A percentile compares a stretch with the other conserved stretches of the same genome.
Evolutionary conservation across 2,113 vertebrate genomes (phyloP).

Genomic region (Myotis davidii): DNA sequence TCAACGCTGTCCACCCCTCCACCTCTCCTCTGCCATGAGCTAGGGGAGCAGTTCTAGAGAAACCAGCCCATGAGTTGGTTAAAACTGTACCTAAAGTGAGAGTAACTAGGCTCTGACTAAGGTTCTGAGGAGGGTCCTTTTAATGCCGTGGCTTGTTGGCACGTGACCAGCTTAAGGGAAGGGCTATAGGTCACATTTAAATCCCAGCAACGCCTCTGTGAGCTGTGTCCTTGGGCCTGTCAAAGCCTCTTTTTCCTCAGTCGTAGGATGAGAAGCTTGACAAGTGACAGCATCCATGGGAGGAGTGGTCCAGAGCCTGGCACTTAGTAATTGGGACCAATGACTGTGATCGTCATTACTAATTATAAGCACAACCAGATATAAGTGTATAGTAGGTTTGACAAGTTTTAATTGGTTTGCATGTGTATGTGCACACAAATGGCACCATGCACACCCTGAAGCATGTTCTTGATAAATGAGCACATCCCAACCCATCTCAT

Average conservation of each 20-base stretch:
- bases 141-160: background rate
- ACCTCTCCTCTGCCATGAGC: accelerated
- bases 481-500: background rate
- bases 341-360: too few relatives aligned
- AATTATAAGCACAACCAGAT: background rate
- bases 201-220: background rate
- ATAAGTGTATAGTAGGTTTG: background rate
- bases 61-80: background rate
- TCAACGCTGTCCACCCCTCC: too few relatives aligned
- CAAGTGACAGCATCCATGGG: background rate
- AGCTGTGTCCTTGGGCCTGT: background rate
- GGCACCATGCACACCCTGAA: background rate
- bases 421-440: background rate
- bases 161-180: too few relatives aligned
- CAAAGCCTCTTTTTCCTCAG: background rate
- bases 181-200: background rate
- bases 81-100: background rate
- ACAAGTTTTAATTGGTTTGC: background rate
- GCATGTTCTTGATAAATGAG: background rate
- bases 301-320: background rate
- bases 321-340: background rate
- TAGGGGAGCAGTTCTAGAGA: background rate
- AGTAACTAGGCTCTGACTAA: background rate
- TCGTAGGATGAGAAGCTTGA: background rate
- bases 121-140: accelerated